Evolutionary conservation across 2,797 vertebrate species (phyloP).

Genomic region (Hyperoplus immaculatus): DNA sequence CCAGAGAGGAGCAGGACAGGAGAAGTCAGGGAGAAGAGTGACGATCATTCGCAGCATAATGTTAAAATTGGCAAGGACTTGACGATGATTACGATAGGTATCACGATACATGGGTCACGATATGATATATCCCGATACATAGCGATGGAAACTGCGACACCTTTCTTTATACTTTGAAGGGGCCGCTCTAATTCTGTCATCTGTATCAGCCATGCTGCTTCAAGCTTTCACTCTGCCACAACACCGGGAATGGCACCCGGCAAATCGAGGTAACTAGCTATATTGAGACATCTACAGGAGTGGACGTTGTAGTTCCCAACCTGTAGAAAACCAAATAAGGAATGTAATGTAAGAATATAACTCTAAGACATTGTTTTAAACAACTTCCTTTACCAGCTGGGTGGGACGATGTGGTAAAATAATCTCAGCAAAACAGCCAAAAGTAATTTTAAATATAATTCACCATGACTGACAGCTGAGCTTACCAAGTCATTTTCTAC

Average conservation of each 20-base stretch:
- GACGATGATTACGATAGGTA: no score
- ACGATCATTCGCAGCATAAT: constrained; percentile 39
- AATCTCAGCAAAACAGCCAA: constrained; percentile 36
- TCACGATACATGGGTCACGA: no score
- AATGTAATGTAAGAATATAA: constrained; percentile 3
- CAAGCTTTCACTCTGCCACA: no score
- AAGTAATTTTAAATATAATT: constrained; percentile 40
- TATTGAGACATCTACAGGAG: not conserved
- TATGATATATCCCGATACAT: no score
- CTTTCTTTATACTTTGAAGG: no score
- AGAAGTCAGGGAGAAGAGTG: constrained; percentile 22
- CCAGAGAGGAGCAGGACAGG: constrained; percentile 34
- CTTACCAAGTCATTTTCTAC: not conserved
- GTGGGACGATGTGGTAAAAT: constrained; percentile 43
- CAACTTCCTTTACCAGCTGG: constrained; percentile 22
- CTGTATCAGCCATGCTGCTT: no score
- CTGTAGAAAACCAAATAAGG: not conserved
- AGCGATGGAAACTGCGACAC: no score
- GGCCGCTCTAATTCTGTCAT: no score
- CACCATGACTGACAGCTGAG: constrained; percentile 17
- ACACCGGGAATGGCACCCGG: no score
- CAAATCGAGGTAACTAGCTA: no score
- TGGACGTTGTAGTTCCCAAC: constrained; percentile 18
- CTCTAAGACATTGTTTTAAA: constrained; percentile 48
- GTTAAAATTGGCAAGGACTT: constrained; percentile 4